Percentiles rank a stretch among this genome's conserved stretches.
Conservation (phyloP, 2,888 invertebrate genomes). For the Xestia sexstrigata region DNA sequence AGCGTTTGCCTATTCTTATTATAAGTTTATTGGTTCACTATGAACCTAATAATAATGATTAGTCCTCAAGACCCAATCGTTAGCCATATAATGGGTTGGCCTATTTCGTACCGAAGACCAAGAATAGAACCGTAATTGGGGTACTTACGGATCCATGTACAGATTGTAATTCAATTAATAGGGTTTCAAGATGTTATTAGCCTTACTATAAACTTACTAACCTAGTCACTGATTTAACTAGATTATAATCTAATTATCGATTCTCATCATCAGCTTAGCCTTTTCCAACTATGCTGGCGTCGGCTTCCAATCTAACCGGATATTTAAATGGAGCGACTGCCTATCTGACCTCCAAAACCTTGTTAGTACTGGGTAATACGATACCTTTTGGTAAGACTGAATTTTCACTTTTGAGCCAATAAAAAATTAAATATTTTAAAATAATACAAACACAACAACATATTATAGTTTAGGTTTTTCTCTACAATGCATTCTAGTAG, state of each 20-base stretch:
- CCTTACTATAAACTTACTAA: neutral
- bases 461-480: too few species aligned
- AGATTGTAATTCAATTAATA: conserved; percentile 15
- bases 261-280: neutral
- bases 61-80: neutral
- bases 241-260: neutral
- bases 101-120: neutral
- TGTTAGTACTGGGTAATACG: too few species aligned
- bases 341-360: neutral
- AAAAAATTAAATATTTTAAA: too few species aligned
- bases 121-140: conserved; percentile 16
- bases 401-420: too few species aligned
- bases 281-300: neutral
- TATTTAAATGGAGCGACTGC: neutral
- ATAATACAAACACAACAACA: too few species aligned
- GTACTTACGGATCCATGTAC: neutral
- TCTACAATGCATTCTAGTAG: too few species aligned
- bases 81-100: neutral
- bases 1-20: neutral
- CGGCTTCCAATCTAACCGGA: neutral
- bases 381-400: too few species aligned
- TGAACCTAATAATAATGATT: neutral
- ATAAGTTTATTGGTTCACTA: neutral
- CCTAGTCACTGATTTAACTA: neutral
- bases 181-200: neutral